Conservation (phyloP, 2,888 invertebrate genomes). For the Girardia tigrina region DNA sequence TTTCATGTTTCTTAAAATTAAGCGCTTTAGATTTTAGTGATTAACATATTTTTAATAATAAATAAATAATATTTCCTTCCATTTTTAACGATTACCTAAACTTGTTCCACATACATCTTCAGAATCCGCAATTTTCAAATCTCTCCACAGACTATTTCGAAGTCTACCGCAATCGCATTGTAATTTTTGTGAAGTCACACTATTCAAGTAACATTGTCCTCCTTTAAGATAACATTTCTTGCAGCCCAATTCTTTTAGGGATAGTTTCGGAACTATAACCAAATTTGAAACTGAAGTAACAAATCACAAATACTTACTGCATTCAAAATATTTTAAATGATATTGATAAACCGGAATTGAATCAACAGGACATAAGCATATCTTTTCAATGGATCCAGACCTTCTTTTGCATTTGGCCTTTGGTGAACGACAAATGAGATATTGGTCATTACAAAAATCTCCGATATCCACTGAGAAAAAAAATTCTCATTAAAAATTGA, state of each 20-base stretch:
- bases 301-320: background rate
- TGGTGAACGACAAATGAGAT: background rate
- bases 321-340: background rate
- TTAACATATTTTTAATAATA: background rate
- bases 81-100: background rate
- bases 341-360: background rate
- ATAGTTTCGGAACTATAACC: background rate
- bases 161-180: background rate
- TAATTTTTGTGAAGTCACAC: background rate
- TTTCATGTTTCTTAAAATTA: background rate
- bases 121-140: background rate
- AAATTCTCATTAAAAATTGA: too few relatives aligned
- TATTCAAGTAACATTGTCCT: background rate
- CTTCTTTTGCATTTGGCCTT: background rate
- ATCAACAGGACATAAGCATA: background rate
- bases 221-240: background rate
- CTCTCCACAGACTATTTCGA: background rate
- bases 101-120: background rate
- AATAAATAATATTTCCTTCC: background rate
- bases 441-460: background rate
- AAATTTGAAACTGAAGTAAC: background rate
- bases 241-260: background rate
- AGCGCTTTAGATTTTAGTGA: background rate
- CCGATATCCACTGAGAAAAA: background rate
- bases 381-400: background rate